Conservation (phyloP, 2,797 vertebrate species). For the Pangasius djambal region DNA sequence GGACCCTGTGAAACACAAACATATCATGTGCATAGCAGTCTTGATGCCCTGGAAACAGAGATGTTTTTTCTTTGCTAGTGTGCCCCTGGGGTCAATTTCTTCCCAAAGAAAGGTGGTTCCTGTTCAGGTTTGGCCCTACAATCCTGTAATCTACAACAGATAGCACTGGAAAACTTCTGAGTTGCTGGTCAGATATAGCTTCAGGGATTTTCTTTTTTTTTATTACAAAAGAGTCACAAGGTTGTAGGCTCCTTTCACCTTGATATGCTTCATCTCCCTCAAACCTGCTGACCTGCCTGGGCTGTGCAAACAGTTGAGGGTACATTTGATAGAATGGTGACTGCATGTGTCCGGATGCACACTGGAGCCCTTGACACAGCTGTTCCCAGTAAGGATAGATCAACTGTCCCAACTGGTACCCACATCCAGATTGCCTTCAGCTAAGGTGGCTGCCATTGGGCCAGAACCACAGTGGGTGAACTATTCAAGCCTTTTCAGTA, state of each 20-base stretch:
- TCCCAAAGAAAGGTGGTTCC: conserved; percentile 56
- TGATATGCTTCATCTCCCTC: background rate
- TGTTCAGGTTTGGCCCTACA: conserved; percentile 1
- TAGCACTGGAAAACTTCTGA: background rate
- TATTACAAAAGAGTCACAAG: background rate
- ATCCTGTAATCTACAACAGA: background rate
- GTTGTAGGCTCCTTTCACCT: background rate
- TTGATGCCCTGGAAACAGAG: conserved; percentile 19
- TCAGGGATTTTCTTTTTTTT: background rate
- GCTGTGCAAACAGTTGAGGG: background rate
- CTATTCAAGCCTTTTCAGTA: background rate
- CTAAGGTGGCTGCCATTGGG: background rate
- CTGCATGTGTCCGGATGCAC: background rate
- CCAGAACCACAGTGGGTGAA: background rate
- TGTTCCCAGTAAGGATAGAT: background rate
- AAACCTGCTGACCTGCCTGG: background rate
- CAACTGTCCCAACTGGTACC: background rate
- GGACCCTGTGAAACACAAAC: conserved; percentile 29
- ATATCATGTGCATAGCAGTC: conserved; percentile 2
- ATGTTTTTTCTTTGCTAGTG: background rate
- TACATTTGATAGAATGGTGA: background rate
- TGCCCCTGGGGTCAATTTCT: conserved; percentile 58
- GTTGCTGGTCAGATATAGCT: background rate
- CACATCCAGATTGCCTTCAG: background rate
- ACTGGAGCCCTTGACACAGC: background rate